A percentile compares a stretch with the other conserved stretches of the same genome.
These are phyloP conservation scores for Omphaloscelis lunosa DNA, from an alignment of 2,888 invertebrate genomes.

Conservation along the genomic window DNA sequence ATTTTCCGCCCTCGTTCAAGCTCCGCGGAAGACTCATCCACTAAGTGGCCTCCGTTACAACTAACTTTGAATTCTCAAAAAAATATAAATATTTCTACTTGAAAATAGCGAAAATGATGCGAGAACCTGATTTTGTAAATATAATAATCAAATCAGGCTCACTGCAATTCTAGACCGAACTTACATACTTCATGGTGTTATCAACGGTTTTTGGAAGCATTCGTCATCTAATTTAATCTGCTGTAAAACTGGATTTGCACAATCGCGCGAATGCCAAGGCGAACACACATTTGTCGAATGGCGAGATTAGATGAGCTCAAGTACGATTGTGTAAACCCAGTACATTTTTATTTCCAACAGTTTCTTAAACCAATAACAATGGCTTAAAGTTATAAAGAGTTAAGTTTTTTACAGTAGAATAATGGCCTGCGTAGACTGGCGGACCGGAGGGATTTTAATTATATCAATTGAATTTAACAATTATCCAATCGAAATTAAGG, in stretches of 20 bases:
- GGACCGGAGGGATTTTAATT: no score
- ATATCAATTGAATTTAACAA: no score
- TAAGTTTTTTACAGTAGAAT: not conserved
- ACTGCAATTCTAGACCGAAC: slow-evolving; percentile 15
- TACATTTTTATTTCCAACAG: not conserved
- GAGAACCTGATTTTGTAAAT: slow-evolving; percentile 55
- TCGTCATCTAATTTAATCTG: not conserved
- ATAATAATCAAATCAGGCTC: slow-evolving; percentile 48
- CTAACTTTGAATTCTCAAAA: not conserved
- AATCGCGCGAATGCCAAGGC: not conserved
- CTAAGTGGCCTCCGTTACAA: slow-evolving; percentile 34
- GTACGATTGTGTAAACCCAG: not conserved
- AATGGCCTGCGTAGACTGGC: no score
- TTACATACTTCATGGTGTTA: slow-evolving; percentile 45
- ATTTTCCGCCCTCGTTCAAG: not conserved
- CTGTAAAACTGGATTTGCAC: not conserved
- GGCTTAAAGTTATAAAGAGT: no score
- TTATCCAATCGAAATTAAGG: no score
- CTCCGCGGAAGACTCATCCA: not conserved
- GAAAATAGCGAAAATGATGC: slow-evolving; percentile 50
- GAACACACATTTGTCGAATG: not conserved
- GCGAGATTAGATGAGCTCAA: not conserved
- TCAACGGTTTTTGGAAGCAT: slow-evolving; percentile 31
- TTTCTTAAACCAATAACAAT: not conserved
- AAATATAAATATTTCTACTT: slow-evolving; percentile 20